phyloP scores from a whole-genome alignment of 2,113 vertebrate species.

The Dendrocopos noguchii region DNA sequence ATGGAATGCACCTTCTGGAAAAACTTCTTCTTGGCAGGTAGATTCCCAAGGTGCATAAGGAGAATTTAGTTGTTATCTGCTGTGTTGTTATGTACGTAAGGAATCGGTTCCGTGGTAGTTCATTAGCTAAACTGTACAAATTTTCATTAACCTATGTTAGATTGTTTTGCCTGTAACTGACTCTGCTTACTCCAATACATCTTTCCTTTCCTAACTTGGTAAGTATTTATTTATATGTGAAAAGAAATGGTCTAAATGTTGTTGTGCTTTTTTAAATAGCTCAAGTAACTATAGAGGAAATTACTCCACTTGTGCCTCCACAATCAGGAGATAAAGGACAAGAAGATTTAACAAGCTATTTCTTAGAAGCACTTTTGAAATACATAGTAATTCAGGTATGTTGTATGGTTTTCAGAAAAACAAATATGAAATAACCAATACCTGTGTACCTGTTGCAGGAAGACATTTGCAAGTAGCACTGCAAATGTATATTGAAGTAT shows the following conservation, averaged over 20 bases:
- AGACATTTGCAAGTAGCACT: neutral
- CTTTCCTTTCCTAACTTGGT: neutral
- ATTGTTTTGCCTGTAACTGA: neutral
- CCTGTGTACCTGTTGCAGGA: neutral
- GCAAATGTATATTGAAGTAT: neutral
- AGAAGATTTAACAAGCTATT: slow-evolving; percentile 97
- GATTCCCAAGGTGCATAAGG: neutral
- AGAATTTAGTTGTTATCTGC: neutral
- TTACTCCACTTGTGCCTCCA: slow-evolving; percentile 95
- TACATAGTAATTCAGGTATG: slow-evolving; percentile 99
- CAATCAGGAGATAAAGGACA: slow-evolving; percentile 98
- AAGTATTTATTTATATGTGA: neutral
- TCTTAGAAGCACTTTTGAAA: slow-evolving; percentile 97
- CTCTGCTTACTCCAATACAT: neutral
- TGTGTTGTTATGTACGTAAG: neutral
- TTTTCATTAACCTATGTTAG: neutral
- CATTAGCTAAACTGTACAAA: neutral
- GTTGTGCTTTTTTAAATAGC: slow-evolving; percentile 72
- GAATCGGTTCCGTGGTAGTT: neutral
- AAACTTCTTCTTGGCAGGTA: neutral
- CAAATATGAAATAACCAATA: neutral
- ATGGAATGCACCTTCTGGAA: neutral
- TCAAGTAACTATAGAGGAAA: slow-evolving; percentile 97
- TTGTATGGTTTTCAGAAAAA: slow-evolving; percentile 20
- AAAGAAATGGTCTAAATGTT: neutral